Conservation (phyloP, 2,797 vertebrate genomes). For the Sparidentex hasta region DNA sequence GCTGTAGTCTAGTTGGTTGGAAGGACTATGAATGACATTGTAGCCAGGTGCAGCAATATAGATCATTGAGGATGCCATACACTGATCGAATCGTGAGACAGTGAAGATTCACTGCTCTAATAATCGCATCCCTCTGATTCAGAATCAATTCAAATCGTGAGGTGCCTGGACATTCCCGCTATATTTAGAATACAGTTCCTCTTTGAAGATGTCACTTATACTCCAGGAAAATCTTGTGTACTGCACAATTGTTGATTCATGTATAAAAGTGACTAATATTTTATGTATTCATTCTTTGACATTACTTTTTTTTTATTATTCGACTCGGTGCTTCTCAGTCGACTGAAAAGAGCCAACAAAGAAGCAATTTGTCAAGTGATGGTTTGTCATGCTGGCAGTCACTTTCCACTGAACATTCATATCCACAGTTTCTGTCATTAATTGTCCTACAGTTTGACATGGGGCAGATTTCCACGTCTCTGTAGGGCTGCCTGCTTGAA, state of each 20-base stretch:
- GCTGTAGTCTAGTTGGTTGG: no score
- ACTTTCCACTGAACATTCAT: slow-evolving; percentile 7
- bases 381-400: slow-evolving; percentile 9
- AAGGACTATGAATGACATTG: no score
- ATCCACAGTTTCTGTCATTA: slow-evolving; percentile 49
- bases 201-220: background rate
- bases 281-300: no score
- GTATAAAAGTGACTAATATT: background rate
- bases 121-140: no score
- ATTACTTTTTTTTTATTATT: background rate
- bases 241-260: background rate
- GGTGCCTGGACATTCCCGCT: no score
- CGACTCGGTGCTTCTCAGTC: background rate
- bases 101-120: no score
- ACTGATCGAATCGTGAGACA: no score
- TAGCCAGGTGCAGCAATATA: no score
- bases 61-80: no score
- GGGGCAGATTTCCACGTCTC: slow-evolving; percentile 57
- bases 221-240: background rate
- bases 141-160: no score
- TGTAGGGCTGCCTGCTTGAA: slow-evolving; percentile 41
- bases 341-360: background rate
- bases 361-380: background rate
- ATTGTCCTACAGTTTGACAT: slow-evolving; percentile 62
- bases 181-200: background rate